Conservation (phyloP, 2,888 invertebrate genomes). For the Cryptus armator region DNA sequence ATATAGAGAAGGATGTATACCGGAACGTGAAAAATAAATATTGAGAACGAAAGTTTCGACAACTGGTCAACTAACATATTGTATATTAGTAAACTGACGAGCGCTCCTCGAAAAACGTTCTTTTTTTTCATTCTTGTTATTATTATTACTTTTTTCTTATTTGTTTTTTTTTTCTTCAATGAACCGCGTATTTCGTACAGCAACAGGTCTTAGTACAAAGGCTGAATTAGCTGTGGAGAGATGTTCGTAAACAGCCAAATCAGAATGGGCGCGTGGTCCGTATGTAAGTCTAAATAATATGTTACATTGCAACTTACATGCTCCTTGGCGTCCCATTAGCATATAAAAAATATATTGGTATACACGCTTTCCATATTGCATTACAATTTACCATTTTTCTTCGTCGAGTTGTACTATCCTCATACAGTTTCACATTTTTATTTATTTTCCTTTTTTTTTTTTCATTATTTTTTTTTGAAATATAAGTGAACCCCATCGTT, state of each 20-base stretch:
- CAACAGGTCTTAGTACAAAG: slow-evolving; percentile 71
- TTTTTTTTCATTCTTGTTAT: slow-evolving; percentile 15
- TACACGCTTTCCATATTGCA: slow-evolving; percentile 83
- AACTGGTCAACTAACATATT: slow-evolving; percentile 42
- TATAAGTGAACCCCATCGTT: slow-evolving; percentile 65
- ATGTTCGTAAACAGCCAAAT: slow-evolving; percentile 75
- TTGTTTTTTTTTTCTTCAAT: slow-evolving; percentile 42
- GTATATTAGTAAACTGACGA: slow-evolving; percentile 59
- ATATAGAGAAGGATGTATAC: slow-evolving; percentile 42
- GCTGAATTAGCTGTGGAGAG: slow-evolving; percentile 73
- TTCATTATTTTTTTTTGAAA: slow-evolving; percentile 60
- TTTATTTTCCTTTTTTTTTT: slow-evolving; percentile 41
- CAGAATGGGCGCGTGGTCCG: slow-evolving; percentile 62
- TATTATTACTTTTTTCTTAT: neutral
- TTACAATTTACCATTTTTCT: slow-evolving; percentile 78
- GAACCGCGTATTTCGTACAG: slow-evolving; percentile 60
- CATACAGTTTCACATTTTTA: slow-evolving; percentile 69
- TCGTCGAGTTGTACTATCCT: slow-evolving; percentile 74
- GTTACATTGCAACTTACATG: slow-evolving; percentile 74
- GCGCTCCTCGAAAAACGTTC: slow-evolving; percentile 61
- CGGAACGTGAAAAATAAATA: slow-evolving; percentile 57
- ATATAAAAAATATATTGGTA: slow-evolving; percentile 85
- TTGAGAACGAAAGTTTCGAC: slow-evolving; percentile 40
- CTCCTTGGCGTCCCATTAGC: slow-evolving; percentile 73
- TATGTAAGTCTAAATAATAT: slow-evolving; percentile 78